phyloP scores from a whole-genome alignment of 2,797 vertebrate species.

The Dipus sagitta region DNA sequence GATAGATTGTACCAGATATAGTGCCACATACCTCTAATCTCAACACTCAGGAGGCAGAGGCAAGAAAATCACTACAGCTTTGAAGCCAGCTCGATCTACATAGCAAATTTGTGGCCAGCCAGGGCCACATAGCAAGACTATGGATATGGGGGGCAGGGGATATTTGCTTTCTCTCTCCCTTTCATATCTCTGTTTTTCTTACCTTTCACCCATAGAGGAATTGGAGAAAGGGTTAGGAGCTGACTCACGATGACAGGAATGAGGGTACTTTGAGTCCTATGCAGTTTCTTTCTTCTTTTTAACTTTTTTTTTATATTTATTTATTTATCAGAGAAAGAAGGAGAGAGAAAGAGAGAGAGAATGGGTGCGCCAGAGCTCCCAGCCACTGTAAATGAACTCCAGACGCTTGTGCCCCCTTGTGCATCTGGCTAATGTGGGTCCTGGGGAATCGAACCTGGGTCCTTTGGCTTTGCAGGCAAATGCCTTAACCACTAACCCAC shows the following conservation, averaged over 20 bases:
- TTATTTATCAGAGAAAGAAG: too few species aligned
- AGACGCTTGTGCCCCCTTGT: too few species aligned
- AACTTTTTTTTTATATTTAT: background rate
- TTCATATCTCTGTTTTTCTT: background rate
- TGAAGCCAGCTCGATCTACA: background rate
- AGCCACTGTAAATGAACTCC: too few species aligned
- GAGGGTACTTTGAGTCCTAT: background rate
- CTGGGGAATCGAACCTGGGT: too few species aligned
- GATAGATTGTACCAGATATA: background rate
- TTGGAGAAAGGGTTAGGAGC: background rate
- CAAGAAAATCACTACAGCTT: background rate
- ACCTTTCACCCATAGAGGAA: background rate
- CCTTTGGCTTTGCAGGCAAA: too few species aligned
- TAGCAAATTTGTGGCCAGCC: too few species aligned
- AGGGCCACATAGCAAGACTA: background rate
- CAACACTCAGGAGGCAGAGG: background rate
- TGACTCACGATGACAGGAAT: background rate
- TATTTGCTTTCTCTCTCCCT: background rate
- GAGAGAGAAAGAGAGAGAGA: too few species aligned
- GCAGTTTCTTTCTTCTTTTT: slow-evolving; percentile 22
- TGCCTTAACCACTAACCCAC: too few species aligned
- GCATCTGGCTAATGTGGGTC: too few species aligned
- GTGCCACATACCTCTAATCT: background rate
- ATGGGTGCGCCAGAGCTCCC: too few species aligned
- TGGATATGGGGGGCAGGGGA: background rate